Base-by-base conservation (phyloP, 2,797 vertebrate species). In the Enteromius anoplus region DNA sequence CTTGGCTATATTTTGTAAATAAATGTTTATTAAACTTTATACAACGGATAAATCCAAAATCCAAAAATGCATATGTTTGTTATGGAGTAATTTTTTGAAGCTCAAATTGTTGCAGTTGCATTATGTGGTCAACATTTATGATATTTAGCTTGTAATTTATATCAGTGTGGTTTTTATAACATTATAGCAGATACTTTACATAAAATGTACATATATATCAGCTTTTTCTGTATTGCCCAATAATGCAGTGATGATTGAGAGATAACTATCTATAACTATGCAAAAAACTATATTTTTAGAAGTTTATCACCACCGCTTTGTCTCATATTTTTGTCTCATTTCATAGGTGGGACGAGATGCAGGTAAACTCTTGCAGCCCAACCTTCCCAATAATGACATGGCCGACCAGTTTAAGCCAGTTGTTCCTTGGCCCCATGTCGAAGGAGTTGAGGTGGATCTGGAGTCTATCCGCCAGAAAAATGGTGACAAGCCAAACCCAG, bases 361-460 rank as follows among this genome's bases (percentile, higher is more conserved):
- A 86, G 92, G 89, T 84, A 88, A 87, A 86, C 89, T 87, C 2
- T 32, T 95, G 84, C 73, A 83, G 64, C 95, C 94, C 83, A 95
- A 95, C 85, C 92, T 90, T 90, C 90, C 71, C 19, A 76, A 90
- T 91, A 95, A 92, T 83, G 93, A 95, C 34, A 86, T 86, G 66
- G 88, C 90, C 5, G 94, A 96, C 85, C 95, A 93, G 88, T 97
- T 98, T 88, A 97, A 96, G 89, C 97, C 98, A 1, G 97, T 99
- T 89, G 94, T 98, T 83, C 97, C 97, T 19, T 99, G 98, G 98
- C 98, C 98, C 91, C 97, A 95, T 23, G 98, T 99, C 55, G 98
- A 99, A 94, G 98, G 98, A 23, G 94, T 98, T 80, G 98, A 99
- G 93, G 98, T 99, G 21, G 96, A 99, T 91, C 95, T 99, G 79